Evolutionary conservation across 1,140 invertebrate species (phyloP), one percentile per base, ranked within the genome.

Genomic region (Drosophila orosa): DNA sequence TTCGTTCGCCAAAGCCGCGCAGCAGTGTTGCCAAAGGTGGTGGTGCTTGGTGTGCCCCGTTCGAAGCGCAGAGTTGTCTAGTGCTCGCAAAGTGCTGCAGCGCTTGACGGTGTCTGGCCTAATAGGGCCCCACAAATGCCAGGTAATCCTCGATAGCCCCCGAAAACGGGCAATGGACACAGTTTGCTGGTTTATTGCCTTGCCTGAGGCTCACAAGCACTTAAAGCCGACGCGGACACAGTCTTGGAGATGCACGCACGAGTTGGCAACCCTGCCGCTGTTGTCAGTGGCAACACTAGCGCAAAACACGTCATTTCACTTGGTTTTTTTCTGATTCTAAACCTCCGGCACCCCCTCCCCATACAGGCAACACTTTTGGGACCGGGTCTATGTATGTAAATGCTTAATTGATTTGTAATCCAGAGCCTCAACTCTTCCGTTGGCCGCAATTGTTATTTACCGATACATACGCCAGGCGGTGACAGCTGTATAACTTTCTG

Each of bases 251-350:
- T 35, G 31, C 22, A 10, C n/a, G 22, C 52, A 9, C 39, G 7
- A 54, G 45, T 57, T 67, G 73, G 45, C 73, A 76, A 44, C 73
- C 54, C 72, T 76, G 37, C 24, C 45, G 47, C 72, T 67, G 73
- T 76, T 76, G 73, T 76, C 73, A 76, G 73, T 76, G 73, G 73
- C 73, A 76, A 76, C 73, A 76, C 73, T 67, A 76, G 47, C 40
- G 73, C 73, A 76, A 76, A 76, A 76, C 73, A 76, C 73, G 73
- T 76, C 73, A 76, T 76, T 76, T 76, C 65, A 55, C 69, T 47
- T 24, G 12, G 57, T 56, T 74, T 65, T 75, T 75, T 55, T 45
- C 17, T 3, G 22, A 48, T 67, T 39, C 33, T 27, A 35, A 39
- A 10, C n/a, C 24, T 40, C 15, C 19, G n/a, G n/a, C 22, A 58